Evolutionary conservation across 1,140 invertebrate species (phyloP).

Genomic region (Rhizoglyphus robini): DNA sequence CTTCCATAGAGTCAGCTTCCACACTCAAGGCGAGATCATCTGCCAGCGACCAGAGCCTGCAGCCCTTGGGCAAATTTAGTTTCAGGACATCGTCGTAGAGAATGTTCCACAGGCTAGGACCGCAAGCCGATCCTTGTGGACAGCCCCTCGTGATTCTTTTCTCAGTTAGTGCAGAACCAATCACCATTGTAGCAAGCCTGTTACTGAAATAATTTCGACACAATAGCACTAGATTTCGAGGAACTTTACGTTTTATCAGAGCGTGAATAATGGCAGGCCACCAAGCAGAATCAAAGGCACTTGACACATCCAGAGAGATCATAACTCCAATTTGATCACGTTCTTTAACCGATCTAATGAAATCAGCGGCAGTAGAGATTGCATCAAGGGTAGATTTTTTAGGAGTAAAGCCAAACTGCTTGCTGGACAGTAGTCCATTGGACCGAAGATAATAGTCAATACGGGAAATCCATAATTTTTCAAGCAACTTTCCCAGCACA

Average conservation of each 20-base stretch:
- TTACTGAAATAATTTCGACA: neutral
- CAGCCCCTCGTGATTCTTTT: slow-evolving; percentile 3
- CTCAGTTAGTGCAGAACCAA: neutral
- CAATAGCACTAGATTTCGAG: neutral
- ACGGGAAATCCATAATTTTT: slow-evolving; percentile 13
- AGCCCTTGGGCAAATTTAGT: slow-evolving; percentile 2
- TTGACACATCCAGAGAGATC: neutral
- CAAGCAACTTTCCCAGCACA: slow-evolving; percentile 18
- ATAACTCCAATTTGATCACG: neutral
- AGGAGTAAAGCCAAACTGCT: slow-evolving; percentile 19
- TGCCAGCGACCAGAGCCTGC: slow-evolving; percentile 15
- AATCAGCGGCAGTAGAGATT: neutral
- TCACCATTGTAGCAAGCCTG: neutral
- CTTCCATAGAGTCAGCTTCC: neutral
- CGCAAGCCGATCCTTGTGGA: slow-evolving; percentile 7
- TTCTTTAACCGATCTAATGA: neutral
- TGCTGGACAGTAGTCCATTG: neutral
- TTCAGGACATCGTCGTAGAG: neutral
- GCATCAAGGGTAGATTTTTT: slow-evolving; percentile 7
- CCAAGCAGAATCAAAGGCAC: slow-evolving; percentile 5
- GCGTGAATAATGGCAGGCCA: neutral
- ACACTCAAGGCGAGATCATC: slow-evolving; percentile 4
- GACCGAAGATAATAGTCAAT: neutral
- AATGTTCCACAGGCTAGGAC: slow-evolving; percentile 20
- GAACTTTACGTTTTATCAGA: neutral